Conservation (phyloP, 2,797 vertebrate genomes). For the Oreortyx pictus region DNA sequence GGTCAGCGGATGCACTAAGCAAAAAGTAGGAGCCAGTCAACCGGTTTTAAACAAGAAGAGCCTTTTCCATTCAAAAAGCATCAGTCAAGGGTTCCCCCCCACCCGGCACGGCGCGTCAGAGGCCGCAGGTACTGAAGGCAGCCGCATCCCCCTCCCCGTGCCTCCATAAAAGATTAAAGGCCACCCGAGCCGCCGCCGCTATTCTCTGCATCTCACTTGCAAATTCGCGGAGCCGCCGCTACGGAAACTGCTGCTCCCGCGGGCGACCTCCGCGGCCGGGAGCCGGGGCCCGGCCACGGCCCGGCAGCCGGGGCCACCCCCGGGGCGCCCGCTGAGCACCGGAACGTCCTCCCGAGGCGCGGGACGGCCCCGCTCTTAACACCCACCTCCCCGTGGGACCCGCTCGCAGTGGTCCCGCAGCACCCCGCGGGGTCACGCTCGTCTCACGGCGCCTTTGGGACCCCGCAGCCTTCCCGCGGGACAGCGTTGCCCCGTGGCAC, state of each 20-base stretch:
- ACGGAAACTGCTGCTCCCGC: not conserved
- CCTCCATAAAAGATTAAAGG: conserved; percentile 31
- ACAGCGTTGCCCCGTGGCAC: not conserved
- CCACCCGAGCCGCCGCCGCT: not conserved
- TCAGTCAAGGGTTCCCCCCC: fast-evolving
- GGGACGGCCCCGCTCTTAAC: no score
- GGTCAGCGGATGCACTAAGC: not conserved
- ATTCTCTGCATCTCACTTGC: not conserved
- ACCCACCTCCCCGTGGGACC: no score
- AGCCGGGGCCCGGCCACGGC: not conserved
- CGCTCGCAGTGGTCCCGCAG: not conserved
- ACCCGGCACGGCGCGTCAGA: not conserved
- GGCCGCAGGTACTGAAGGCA: not conserved
- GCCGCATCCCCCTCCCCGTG: not conserved
- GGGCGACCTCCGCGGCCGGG: not conserved
- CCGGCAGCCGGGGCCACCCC: no score
- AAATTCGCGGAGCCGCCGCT: not conserved
- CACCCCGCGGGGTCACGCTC: not conserved
- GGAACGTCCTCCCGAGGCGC: no score
- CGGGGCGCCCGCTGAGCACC: no score
- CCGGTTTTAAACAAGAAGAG: not conserved
- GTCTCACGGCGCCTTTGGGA: not conserved
- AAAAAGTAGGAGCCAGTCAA: fast-evolving
- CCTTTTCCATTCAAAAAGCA: not conserved
- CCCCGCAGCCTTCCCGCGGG: not conserved